Evolutionary conservation across 1,140 invertebrate genomes (phyloP).

Genomic region (Zaprionus ghesquierei): DNA sequence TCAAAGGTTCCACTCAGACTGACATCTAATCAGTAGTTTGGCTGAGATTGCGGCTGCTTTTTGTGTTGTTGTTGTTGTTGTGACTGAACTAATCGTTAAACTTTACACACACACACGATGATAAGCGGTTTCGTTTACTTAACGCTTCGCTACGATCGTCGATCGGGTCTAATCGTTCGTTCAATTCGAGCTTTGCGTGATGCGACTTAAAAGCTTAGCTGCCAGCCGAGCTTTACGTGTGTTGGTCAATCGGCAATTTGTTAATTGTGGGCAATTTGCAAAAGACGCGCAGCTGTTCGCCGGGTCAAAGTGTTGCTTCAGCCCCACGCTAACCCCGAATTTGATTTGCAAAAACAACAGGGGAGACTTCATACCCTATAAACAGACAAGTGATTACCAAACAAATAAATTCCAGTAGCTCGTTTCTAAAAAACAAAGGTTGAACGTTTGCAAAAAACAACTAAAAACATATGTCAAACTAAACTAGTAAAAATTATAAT

Average conservation of each 20-base stretch:
- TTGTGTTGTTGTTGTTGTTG: not conserved
- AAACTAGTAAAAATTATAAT: not conserved
- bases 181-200: not conserved
- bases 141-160: constrained; percentile 4
- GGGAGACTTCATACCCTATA: not conserved
- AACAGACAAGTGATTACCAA: not conserved
- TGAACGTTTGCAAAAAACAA: not conserved
- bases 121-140: constrained; percentile 26
- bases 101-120: constrained; percentile 37
- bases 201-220: not conserved
- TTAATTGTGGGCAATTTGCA: constrained; percentile 15
- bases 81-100: constrained; percentile 14
- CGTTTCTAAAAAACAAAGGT: not conserved
- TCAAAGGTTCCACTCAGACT: constrained; percentile 44
- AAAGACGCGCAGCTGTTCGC: constrained; percentile 23
- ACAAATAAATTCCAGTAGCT: not conserved
- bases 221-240: constrained; percentile 2
- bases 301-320: constrained; percentile 24
- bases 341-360: constrained; percentile 5
- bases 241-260: constrained; percentile 8
- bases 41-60: constrained; percentile 12
- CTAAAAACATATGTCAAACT: not conserved
- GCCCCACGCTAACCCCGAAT: not conserved
- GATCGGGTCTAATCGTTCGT: not conserved
- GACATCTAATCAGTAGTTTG: constrained; percentile 11